phyloP scores from a whole-genome alignment of 1,140 invertebrate genomes.

The Pygmarrhopalites habei region DNA sequence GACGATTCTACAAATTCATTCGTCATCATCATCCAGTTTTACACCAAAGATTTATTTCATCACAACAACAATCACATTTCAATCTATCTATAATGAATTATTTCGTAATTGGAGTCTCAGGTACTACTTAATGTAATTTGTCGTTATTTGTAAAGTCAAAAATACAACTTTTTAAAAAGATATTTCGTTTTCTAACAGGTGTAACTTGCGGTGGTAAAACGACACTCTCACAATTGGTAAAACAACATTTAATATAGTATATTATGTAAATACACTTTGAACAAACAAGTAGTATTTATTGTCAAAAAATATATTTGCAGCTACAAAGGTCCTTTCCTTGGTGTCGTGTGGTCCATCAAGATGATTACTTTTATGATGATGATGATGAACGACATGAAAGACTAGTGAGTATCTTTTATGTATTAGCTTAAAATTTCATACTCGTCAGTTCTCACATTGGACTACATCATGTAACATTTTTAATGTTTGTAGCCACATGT shows the following conservation, averaged over 20 bases:
- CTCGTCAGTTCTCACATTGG: no score
- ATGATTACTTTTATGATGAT: constrained; percentile 12
- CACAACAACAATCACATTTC: neutral
- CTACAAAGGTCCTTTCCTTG: constrained; percentile 31
- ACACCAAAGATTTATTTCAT: neutral
- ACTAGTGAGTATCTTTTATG: neutral
- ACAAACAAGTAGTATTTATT: neutral
- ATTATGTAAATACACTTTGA: no score
- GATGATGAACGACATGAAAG: neutral
- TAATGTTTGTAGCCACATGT: no score
- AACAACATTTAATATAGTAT: no score
- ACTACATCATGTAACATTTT: neutral
- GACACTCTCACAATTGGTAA: no score
- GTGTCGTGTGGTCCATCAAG: constrained; percentile 32
- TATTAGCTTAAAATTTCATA: neutral
- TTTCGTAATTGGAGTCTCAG: constrained; percentile 35
- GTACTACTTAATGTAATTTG: constrained; percentile 20
- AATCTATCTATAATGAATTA: constrained; percentile 9
- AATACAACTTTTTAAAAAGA: no score
- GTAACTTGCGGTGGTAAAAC: no score
- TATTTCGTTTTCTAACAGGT: no score
- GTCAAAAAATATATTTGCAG: constrained; percentile 12
- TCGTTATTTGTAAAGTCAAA: neutral
- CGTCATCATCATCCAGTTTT: constrained; percentile 6
- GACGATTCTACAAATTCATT: neutral